phyloP scores from a whole-genome alignment of 2,113 vertebrate species.

The Callipepla squamata region DNA sequence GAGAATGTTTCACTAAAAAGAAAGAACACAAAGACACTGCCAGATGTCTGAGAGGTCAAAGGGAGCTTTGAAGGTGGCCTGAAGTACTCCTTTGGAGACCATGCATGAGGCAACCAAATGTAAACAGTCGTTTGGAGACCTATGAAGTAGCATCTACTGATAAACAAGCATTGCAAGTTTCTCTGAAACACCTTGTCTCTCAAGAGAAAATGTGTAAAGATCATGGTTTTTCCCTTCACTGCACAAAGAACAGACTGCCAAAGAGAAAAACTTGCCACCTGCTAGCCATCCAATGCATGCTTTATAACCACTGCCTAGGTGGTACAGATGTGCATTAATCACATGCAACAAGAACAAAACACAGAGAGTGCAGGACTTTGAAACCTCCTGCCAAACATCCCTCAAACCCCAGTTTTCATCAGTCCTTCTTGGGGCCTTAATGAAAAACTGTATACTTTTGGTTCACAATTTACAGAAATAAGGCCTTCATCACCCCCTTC shows the following conservation, averaged over 20 bases:
- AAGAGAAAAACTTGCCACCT: not conserved
- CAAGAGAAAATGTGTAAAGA: not conserved
- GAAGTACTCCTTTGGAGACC: not conserved
- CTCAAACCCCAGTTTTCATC: not conserved
- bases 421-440: not conserved
- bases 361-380: not conserved
- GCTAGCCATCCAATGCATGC: fast-evolving
- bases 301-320: not conserved
- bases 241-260: not conserved
- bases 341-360: not conserved
- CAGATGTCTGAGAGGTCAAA: not conserved
- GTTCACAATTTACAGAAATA: not conserved
- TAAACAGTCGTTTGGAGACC: not conserved
- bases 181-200: not conserved
- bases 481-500: not conserved
- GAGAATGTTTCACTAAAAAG: not conserved
- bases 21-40: not conserved
- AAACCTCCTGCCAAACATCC: not conserved
- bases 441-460: not conserved
- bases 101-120: fast-evolving
- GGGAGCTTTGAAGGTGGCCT: not conserved
- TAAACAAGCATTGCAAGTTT: not conserved
- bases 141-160: not conserved
- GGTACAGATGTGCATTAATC: fast-evolving
- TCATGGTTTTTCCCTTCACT: not conserved